Base-by-base conservation (phyloP, 2,888 invertebrate species). In the Dorcus hopei region DNA sequence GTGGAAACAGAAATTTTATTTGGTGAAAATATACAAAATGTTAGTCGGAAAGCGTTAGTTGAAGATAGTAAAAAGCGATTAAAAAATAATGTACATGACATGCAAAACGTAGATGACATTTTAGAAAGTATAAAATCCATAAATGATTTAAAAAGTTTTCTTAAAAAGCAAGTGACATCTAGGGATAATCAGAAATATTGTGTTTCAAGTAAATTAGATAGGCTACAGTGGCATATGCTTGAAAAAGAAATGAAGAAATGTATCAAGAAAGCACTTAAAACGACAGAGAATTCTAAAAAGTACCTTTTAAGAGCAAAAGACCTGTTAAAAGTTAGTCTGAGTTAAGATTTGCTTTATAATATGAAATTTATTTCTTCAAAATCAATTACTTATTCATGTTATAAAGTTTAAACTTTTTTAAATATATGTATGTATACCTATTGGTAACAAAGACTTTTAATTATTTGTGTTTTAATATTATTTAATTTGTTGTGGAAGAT, bases 121-220 rank as follows among this genome's bases (percentile, higher is more conserved):
- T 45, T 59, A 26, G 48, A 49, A 11, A 49, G 51, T 41, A 59
- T 63, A 23, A 39, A 50, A 42, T 55, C 59, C n/a, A 16, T 57
- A 49, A 52, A 55, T 26, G 52, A 59, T 52, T 50, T 63, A n/a
- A 61, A 50, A 16, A 8, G 43, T 9, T 63, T 63, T 57, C 49
- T 61, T 43, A 45, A 45, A 5, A 42, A 38, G n/a, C 49, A 54
- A 49, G n/a, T 9, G 7, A 53, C 14, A 33, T 9, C 49, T 6
- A 33, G 26, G 6, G 16, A 43, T 19, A 43, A 59, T 19, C 14
- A 39, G 5, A 23, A 49, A 26, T 8, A 39, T 38, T 39, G 39
- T 45, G 11, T 23, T 56, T 56, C 55, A 5, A 50, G 40, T 14
- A 56, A 55, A n/a, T 23, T 59, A 3, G 59, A 60, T 41, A 48